Evolutionary conservation across 2,797 vertebrate species (phyloP).

Genomic region (Poecilia velifera): DNA sequence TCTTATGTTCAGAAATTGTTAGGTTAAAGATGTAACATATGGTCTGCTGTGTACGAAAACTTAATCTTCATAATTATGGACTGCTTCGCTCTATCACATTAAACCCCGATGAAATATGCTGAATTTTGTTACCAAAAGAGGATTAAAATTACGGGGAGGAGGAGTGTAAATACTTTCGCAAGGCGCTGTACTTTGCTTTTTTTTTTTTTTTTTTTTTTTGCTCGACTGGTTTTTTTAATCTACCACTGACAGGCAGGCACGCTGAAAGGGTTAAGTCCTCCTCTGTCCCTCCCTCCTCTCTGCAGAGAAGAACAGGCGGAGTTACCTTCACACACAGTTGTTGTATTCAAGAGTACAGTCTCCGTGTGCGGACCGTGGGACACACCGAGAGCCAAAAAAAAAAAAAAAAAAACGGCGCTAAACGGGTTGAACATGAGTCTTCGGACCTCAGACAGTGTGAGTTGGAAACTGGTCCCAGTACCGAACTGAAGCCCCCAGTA

Average conservation of each 20-base stretch:
- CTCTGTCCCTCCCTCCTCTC: constrained; percentile 22
- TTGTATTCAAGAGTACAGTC: constrained; percentile 34
- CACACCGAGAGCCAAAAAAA: background rate
- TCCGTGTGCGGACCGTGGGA: background rate
- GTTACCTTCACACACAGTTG: constrained; percentile 49
- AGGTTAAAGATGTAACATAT: background rate
- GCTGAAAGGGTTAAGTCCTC: constrained; percentile 50
- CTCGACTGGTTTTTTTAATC: constrained; percentile 2
- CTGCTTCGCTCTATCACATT: background rate
- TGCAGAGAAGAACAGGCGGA: constrained; percentile 57
- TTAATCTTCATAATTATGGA: background rate
- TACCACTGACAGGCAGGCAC: constrained; percentile 6
- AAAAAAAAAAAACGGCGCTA: background rate
- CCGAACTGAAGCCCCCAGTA: constrained; percentile 9
- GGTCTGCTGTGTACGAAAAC: background rate
- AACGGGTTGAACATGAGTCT: constrained; percentile 41
- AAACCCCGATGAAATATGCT: background rate
- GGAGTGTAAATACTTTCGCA: background rate
- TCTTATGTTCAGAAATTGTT: background rate
- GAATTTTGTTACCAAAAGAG: background rate
- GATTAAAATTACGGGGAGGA: background rate
- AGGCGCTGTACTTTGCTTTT: background rate
- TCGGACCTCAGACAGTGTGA: constrained; percentile 12
- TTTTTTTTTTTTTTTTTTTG: background rate
- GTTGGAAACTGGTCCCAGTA: constrained; percentile 24